phyloP scores from a whole-genome alignment of 2,888 invertebrate species.

The Agrotis clavis region DNA sequence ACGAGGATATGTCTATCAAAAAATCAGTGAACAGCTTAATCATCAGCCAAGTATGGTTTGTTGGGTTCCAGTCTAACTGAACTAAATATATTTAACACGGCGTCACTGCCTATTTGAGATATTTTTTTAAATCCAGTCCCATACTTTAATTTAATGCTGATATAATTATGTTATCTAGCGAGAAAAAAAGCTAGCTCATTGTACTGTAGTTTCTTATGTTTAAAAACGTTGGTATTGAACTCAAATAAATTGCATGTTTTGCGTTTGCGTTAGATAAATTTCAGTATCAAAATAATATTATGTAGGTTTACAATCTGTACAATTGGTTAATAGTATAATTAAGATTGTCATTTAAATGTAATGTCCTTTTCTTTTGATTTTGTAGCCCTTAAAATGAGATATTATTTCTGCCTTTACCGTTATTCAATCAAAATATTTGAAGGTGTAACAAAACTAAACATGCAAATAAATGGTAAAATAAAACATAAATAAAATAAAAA shows the following conservation, averaged over 20 bases:
- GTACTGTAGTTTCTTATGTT: slow-evolving; percentile 3
- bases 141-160: background rate
- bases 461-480: slow-evolving; percentile 72
- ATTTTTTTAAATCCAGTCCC: background rate
- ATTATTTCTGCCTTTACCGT: background rate
- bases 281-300: background rate
- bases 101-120: background rate
- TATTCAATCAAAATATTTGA: slow-evolving; percentile 1
- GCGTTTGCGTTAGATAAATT: background rate
- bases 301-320: background rate
- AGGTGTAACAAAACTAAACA: slow-evolving; percentile 54
- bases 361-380: background rate
- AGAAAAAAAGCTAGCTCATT: slow-evolving; percentile 12
- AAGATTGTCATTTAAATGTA: slow-evolving; percentile 6
- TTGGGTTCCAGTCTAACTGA: background rate
- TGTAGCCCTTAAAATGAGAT: background rate
- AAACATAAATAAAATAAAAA: slow-evolving; percentile 59
- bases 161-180: background rate
- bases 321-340: background rate
- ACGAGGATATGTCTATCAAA: background rate
- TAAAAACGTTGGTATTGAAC: background rate
- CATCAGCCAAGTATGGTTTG: background rate
- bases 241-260: background rate
- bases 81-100: background rate
- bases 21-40: background rate